Evolutionary conservation across 2,797 vertebrate genomes (phyloP), one percentile per base, ranked within the genome.

Genomic region (Sarcoramphus papa): DNA sequence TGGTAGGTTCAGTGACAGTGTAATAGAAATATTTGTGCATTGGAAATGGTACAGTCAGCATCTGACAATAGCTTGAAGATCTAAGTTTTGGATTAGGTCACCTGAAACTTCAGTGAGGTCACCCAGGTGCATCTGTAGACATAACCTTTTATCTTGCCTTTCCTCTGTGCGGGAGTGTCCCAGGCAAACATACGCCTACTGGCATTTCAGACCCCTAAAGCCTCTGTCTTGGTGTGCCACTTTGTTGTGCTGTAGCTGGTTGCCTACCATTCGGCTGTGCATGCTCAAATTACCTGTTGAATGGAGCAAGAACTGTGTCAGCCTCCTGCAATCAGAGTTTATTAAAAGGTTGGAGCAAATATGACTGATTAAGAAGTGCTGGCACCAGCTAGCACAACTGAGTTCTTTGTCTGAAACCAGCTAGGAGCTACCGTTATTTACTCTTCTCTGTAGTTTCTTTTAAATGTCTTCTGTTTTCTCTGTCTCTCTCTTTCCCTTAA

Each of bases 41-140:
- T 68, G 25, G 9, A 63, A 72, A 57, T 45, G 50, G 30, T 81
- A 51, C 37, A 75, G 69, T 64, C 21, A 76, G 11, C 43, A 73
- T 28, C 6, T 81, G 37, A 43, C 30, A 76, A 14, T 28, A 54
- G 14, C 9, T 41, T 40, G 37, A 72, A 75, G 14, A 56, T 28
- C 10, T 67, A 40, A 56, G 17, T 64, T 84, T 87, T 65, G 56
- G 70, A 68, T 72, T 45, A 81, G 4, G 12, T 65, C 17, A 30
- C 23, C n/a, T 72, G 63, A 85, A 88, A 33, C 17, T 80, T 82
- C 37, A 68, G 21, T 64, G 37, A 75, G 20, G 14, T 78, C 31
- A 72, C 19, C 3, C 15, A 31, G 4, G 2, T 57, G 14, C 24
- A 31, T 3, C 31, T 1, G 4, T 9, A 74, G 47, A 35, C 0